Base-by-base conservation (phyloP, 2,888 invertebrate species). In the Scaptomyza tumidula region DNA sequence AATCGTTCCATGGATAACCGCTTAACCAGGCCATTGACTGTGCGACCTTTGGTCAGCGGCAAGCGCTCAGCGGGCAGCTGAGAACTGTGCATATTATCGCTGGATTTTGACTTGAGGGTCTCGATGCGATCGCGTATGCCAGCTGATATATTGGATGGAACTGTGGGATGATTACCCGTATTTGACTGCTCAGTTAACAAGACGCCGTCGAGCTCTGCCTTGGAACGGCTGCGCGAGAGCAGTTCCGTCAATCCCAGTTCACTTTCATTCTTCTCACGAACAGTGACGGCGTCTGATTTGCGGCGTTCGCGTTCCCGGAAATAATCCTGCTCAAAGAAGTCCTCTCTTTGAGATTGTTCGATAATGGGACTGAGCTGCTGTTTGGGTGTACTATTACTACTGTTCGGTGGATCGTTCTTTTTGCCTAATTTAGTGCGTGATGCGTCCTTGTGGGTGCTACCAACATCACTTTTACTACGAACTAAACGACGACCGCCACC, bases 291-390 rank as follows among this genome's bases (percentile, higher is more conserved):
- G 55, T 91, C 91, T 41, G 91, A 91, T 58, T 91, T 91, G 54
- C 91, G 91, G 16, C 91, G 80, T 68, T 91, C 91, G n/a, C 85
- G 83, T 27, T 84, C 83, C 19, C 78, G 56, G 76, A 95, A 95
- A 44, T 86, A 84, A 49, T 86, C 84, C 71, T 78, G 73, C 57
- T 80, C 86, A 16, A 90, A 90, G 84, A 95, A 95, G 88, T 95
- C 95, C 80, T 95, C 95, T 73, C 95, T 93, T 14, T 95, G 95
- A 11, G 95, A 94, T 71, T 95, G 95, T 92, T 96, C 96, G 74
- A 96, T 96, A 54, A 97, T 96, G 0, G 96, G 96, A 9, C 96
- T 96, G 19, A 97, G 90, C 86, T 96, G 96, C 60, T 94, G 93
- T 67, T 94, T 88, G 58, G 69, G 19, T 6, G 63, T 19, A 14